Evolutionary conservation across 2,113 vertebrate genomes (phyloP), one percentile per base, ranked within the genome.

Genomic region (Misgurnus anguillicaudatus): DNA sequence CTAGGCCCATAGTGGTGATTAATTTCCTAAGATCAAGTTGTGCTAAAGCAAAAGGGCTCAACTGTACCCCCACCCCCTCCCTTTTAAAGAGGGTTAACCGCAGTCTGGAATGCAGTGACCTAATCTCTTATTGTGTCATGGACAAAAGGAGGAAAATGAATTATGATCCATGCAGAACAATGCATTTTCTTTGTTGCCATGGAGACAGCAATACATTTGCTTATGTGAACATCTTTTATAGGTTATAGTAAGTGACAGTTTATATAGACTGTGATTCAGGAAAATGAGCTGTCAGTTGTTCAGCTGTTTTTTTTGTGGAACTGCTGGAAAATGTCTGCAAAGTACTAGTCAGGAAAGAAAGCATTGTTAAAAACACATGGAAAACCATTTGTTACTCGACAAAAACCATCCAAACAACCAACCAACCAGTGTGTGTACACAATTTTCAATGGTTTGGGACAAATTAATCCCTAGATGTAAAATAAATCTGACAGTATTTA

Each of bases 101-200:
- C 73, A 75, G 66, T 41, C 48, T 71, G 85, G 80, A 83, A 83
- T 83, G 76, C 79, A 61, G 62, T 85, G 84, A 85, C 69, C 74
- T 85, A 71, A 85, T 82, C 73, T 42, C 73, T 73, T 68, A 82
- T 82, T 85, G 84, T 85, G 78, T 85, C 74, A 82, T 80, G 72
- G 68, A 79, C 76, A 81, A 81, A 81, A 79, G 79, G 48, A 81
- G 85, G 80, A 80, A 78, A 85, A 85, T 80, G 67, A 79, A 85
- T 85, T 85, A 82, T 77, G 75, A 85, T 62, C 82, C 78, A 80
- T 80, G 74, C 78, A 70, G 69, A 77, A 68, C 77, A 77, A 53
- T 72, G 61, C 80, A 58, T 64, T 84, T 67, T 64, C 39, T 48
- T 31, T 17, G 69, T 82, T 78, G 21, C 80, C 48, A 77, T 82